Evolutionary conservation across 2,113 vertebrate species (phyloP).

Genomic region (Pan troglodytes): NHGRI_mPanTro3-v2.1_pri NC_072420.2:32025001-32025500

Average conservation of each 20-base stretch:
- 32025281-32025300: not conserved
- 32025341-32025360: too few relatives aligned
- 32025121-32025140: not conserved
- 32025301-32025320: too few relatives aligned
- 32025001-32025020: not conserved
- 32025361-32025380: too few relatives aligned
- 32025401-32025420: too few relatives aligned
- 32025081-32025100: not conserved
- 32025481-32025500: too few relatives aligned
- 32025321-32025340: too few relatives aligned
- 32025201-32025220: not conserved
- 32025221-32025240: not conserved
- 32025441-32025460: rapidly evolving
- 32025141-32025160: not conserved
- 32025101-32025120: not conserved
- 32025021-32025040: not conserved
- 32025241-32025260: not conserved
- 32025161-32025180: not conserved
- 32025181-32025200: not conserved
- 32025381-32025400: too few relatives aligned
- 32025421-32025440: too few relatives aligned
- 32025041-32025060: not conserved
- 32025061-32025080: not conserved
- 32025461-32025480: too few relatives aligned
- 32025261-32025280: not conserved